These are phyloP conservation scores for Apamea epomidion DNA, from an alignment of 2,888 invertebrate genomes.

Conservation along the genomic window DNA sequence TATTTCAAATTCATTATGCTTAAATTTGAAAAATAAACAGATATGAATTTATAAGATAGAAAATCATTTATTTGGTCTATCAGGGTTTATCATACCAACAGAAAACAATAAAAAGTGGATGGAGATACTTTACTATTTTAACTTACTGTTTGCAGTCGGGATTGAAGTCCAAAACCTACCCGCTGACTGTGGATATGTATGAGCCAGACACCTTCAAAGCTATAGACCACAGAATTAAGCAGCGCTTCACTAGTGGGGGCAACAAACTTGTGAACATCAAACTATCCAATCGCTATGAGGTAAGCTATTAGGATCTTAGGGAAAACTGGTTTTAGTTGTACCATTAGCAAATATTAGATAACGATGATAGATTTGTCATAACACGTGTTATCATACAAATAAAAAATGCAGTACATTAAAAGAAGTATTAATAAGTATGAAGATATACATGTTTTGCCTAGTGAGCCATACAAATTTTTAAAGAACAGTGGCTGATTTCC, in stretches of 20 bases:
- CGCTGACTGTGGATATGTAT: conserved; percentile 91
- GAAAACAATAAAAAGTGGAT: neutral
- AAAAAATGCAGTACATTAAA: neutral
- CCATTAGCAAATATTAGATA: neutral
- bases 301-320: conserved; percentile 75
- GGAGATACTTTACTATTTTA: neutral
- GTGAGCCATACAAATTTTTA: neutral
- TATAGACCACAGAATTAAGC: conserved; percentile 90
- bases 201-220: conserved; percentile 91
- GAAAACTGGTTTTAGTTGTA: neutral
- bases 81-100: neutral
- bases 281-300: conserved; percentile 91
- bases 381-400: neutral
- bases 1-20: neutral
- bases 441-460: neutral
- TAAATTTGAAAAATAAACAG: neutral
- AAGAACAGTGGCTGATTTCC: neutral
- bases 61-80: neutral
- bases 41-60: neutral
- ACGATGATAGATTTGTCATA: neutral
- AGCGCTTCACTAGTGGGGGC: conserved; percentile 91
- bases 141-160: conserved; percentile 74
- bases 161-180: conserved; percentile 89
- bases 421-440: neutral
- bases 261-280: conserved; percentile 92